These are phyloP conservation scores for Chlorodrepanis virens DNA, from an alignment of 2,113 vertebrate species.

Conservation along the genomic window DNA sequence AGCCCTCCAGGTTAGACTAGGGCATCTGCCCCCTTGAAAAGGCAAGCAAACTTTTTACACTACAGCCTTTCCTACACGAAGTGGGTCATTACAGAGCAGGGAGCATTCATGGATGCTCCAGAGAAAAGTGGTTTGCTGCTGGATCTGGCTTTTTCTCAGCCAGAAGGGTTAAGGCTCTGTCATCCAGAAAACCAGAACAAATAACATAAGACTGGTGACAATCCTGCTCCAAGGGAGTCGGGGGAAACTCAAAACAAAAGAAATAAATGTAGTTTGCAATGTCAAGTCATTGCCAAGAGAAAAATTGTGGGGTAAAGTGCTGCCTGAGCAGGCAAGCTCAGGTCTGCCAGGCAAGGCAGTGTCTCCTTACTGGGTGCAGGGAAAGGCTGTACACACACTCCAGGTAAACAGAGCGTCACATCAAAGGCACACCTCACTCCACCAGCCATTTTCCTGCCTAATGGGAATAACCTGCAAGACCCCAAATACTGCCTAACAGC, in stretches of 20 bases:
- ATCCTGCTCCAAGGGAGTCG: background rate
- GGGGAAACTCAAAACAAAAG: background rate
- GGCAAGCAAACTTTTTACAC: background rate
- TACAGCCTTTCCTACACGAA: rapidly evolving
- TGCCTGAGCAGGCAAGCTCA: background rate
- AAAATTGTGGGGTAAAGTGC: background rate
- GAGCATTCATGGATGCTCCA: background rate
- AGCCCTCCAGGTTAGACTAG: rapidly evolving
- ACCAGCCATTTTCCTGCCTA: background rate
- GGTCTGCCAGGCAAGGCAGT: background rate
- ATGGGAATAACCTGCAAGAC: constrained; percentile 40
- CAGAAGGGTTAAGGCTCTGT: background rate
- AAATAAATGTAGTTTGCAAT: background rate
- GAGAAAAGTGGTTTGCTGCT: background rate
- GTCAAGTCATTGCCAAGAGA: background rate
- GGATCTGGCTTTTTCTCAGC: background rate
- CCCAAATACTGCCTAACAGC: constrained; percentile 17
- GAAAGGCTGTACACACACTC: rapidly evolving
- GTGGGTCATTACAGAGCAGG: background rate
- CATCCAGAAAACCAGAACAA: background rate
- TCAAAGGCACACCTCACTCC: constrained; percentile 18
- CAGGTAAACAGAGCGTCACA: background rate
- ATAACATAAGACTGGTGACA: background rate
- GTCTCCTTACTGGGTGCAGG: rapidly evolving
- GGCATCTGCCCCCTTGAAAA: background rate